Evolutionary conservation across 2,113 vertebrate species (phyloP).

Genomic region (Motacilla tschutschensis): DNA sequence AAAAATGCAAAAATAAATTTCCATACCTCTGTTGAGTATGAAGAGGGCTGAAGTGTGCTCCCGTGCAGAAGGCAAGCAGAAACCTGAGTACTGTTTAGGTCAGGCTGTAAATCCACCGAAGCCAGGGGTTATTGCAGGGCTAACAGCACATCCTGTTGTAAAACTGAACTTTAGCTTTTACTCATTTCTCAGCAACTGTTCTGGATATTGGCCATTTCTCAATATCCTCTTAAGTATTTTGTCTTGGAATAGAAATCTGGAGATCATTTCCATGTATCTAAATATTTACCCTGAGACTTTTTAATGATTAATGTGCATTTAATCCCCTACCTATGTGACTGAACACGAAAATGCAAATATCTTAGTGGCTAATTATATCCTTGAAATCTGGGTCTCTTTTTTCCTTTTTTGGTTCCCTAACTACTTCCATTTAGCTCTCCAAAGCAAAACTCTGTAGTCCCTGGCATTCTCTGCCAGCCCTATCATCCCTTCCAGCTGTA

Average conservation of each 20-base stretch:
- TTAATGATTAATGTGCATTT: neutral
- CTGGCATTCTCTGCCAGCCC: neutral
- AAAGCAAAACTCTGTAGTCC: neutral
- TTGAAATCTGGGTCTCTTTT: neutral
- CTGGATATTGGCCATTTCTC: neutral
- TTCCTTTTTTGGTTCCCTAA: neutral
- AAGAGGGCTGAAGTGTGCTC: neutral
- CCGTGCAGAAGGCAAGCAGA: neutral
- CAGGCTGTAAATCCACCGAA: constrained; percentile 24
- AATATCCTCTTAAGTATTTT: neutral
- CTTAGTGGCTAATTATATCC: neutral
- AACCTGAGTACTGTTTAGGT: neutral
- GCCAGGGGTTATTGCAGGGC: neutral
- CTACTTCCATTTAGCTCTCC: neutral
- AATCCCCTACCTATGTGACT: neutral
- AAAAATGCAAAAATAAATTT: neutral
- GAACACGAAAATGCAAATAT: constrained; percentile 19
- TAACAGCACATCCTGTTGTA: neutral
- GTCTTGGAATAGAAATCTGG: neutral
- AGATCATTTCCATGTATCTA: constrained; percentile 2
- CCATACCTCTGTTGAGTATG: neutral
- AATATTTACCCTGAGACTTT: constrained; percentile 27
- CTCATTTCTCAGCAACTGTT: neutral
- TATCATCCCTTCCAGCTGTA: neutral
- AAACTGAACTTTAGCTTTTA: constrained; percentile 23